Conservation (phyloP, 2,888 invertebrate species). For the Lucinisca nassula region DNA sequence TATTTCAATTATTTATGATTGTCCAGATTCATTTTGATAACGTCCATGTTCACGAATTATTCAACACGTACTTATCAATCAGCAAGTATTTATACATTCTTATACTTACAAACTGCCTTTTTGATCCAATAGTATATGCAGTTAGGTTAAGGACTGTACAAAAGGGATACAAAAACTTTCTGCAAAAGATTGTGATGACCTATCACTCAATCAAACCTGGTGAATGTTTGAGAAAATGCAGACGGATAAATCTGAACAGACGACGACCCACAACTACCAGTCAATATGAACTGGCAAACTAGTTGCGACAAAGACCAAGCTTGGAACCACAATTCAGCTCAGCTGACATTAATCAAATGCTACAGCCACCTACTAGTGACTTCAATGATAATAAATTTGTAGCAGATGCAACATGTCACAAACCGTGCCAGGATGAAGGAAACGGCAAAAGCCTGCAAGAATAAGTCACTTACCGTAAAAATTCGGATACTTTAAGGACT, state of each 20-base stretch:
- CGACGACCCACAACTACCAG: neutral
- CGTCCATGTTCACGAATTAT: slow-evolving; percentile 58
- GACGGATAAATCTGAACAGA: neutral
- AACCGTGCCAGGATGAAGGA: too few relatives aligned
- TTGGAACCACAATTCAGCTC: too few relatives aligned
- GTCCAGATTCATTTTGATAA: slow-evolving; percentile 70
- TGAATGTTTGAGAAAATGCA: neutral
- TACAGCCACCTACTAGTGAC: too few relatives aligned
- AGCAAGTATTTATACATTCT: slow-evolving; percentile 79
- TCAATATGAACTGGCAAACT: neutral
- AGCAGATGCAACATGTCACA: too few relatives aligned
- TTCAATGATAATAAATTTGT: too few relatives aligned
- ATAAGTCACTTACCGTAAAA: too few relatives aligned
- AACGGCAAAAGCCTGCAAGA: too few relatives aligned
- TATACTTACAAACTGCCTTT: slow-evolving; percentile 75
- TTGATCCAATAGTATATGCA: slow-evolving; percentile 81
- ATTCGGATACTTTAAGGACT: too few relatives aligned
- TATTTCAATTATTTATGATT: slow-evolving; percentile 76
- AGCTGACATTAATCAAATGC: too few relatives aligned
- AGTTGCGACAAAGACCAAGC: too few relatives aligned
- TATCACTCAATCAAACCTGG: neutral
- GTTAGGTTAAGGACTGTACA: slow-evolving; percentile 77
- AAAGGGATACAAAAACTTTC: slow-evolving; percentile 69
- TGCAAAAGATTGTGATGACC: neutral
- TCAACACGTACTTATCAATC: slow-evolving; percentile 62